Evolutionary conservation across 2,888 invertebrate species (phyloP), one percentile per base, ranked within the genome.

Genomic region (Ornithoptera alexandrae): DNA sequence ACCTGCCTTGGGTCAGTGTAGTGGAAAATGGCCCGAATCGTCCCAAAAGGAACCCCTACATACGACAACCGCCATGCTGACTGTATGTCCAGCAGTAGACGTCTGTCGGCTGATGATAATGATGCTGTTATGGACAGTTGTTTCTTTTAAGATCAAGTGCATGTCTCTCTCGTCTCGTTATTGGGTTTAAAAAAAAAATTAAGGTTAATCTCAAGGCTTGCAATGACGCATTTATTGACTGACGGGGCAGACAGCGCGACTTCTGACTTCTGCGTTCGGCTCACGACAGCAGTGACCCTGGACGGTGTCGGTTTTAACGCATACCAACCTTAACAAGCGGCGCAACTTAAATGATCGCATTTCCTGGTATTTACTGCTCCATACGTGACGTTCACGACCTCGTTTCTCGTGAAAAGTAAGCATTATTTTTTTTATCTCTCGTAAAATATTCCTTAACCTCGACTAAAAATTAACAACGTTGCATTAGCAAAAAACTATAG

Each of bases 361-460:
- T 75, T 72, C 75, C 70, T 72, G 72, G 72, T 72, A 72, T 72
- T 73, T 70, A 73, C 70, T 69, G 71, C 72, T 59, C 70, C 62
- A 66, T 72, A 72, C 72, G 71, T 73, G 74, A 74, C 73, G 69
- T 73, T 71, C 58, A 67, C 71, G 71, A 71, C 58, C 70, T 71
- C 57, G 60, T 67, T 62, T 36, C 22, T 56, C 56, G 62, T 36
- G 59, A 70, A 39, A 67, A 62, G 39, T 60, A 62, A 60, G 42
- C 53, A 24, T 10, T 57, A 39, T 36, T 59, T 59, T 69, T 10
- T 60, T 39, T 7, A 1, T 39, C 8, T 10, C 39, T 39, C 10
- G 7, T 10, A 8, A 1, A 39, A 10, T 39, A 39, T 39, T 7
- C 10, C 10, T 39, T 10, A 39, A 10, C 1, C 39, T 39, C 7